Base-by-base conservation (phyloP, 2,113 vertebrate species). In the Corvus hawaiiensis region DNA sequence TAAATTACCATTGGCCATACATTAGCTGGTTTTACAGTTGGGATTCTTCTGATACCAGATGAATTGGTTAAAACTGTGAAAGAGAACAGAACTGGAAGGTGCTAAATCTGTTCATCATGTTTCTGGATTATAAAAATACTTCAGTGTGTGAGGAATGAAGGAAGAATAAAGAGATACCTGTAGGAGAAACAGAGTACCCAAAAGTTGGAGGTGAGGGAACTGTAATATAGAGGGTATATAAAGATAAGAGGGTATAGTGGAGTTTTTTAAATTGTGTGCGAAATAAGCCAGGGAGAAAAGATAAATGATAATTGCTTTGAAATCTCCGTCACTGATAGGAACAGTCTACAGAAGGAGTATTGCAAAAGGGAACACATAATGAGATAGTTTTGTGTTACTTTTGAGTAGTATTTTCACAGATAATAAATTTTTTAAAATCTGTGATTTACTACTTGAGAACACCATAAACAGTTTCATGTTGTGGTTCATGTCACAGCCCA, bases 51-150 rank as follows among this genome's bases (percentile, higher is more conserved):
- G 37, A 64, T 91, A 68, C 44, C 67, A 76, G 66, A 49, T 87
- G n/a, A 90, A 68, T 80, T 64, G 27, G 44, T 64, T 91, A 54
- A 61, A 89, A 91, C 74, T 82, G 44, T 79, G 76, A 68, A 78
- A 82, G 49, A 41, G 71, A 69, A 64, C n/a, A 72, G 62, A 91
- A 95, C 3, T 1, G 1, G 52, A 49, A 95, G 59, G 15, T 62
- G 49, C 37, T 87, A 54, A 64, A 66, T 68, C 49, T 89, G 27
- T 94, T 94, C 2, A 2, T 75, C 46, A 13, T 72, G 23, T 69
- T 95, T 90, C 58, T 91, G 66, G 62, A 82, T 87, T 94, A 82
- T 66, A 94, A 32, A 94, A 87, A 43, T 83, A 43, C 37, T 79
- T 76, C 27, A 55, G 9, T 37, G 51, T 54, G 15, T 77, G 51